Base-by-base conservation (phyloP, 2,797 vertebrate genomes). In the Sarcoramphus papa region DNA sequence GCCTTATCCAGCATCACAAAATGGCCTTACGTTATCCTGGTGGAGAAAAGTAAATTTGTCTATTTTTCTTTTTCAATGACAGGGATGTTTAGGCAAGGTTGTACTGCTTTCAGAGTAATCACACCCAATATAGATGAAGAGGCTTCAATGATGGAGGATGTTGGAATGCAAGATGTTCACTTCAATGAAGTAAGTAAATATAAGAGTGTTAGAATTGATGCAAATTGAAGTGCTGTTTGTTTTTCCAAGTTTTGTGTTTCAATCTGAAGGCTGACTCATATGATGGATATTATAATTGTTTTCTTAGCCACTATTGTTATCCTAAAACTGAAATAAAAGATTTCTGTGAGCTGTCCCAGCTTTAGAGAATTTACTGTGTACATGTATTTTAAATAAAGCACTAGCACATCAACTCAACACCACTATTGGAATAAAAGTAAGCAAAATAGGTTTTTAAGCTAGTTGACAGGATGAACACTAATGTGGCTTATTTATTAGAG, bases 111-210 rank as follows among this genome's bases (percentile, higher is more conserved):
- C 96, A 98, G 99, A 77, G 99, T 99, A 63, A 98, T 99, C 60
- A 99, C 99, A 37, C 99, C 99, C 10, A 99, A 99, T 97, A 99
- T 99, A 31, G 99, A 99, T 21, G 99, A 99, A 97, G 99, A 99
- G 90, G 99, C 98, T 27, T 99, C 99, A 28, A 99, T 99, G 99
- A 99, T 99, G 99, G 99, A 99, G 96, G 99, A 99, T 25, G 99
- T 99, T 6, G 99, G 99, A 65, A 99, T 99, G 99, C 99, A 99
- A 97, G 99, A 99, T n/a, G 99, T 99, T 88, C 99, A 99, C 85
- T 99, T 99, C 97, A 99, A 99, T 33, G 99, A 99, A 98, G 99
- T 99, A 78, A 96, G 98, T 57, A 72, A 81, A 25, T 3, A 2
- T 48, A 9, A 23, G 24, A 45, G 33, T 76, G 19, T 54, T 64